Base-by-base conservation (phyloP, 2,113 vertebrate species). In the Pteronura brasiliensis region DNA sequence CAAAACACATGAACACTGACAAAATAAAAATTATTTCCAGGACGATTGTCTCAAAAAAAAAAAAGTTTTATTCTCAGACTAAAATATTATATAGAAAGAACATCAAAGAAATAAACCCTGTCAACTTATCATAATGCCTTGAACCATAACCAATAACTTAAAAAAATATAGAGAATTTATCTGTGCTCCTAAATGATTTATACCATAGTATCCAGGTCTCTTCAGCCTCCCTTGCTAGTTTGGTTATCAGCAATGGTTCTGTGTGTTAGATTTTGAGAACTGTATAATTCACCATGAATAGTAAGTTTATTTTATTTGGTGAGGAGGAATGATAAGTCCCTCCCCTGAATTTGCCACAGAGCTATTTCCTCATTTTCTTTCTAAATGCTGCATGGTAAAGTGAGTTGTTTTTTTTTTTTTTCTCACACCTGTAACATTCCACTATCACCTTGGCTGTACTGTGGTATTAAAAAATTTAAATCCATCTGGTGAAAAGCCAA, bases 381-480 rank as follows among this genome's bases (percentile, higher is more conserved):
- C 82, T 83, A 71, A 65, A 93, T 93, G 92, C 72, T 21, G 4
- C 36, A 9, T 15, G 14, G 59, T 59, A 25, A 96, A 81, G 59
- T 27, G 29, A 85, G n/a, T 88, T 65, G n/a, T n/a, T n/a, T 49
- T 49, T 61, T 67, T 81, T 67, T 61, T 67, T 81, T 67, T 93
- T 93, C 52, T 80, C 67, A 82, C 4, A 93, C 83, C 15, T 87
- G 52, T 27, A 97, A 77, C 15, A 55, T 91, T 86, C 47, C 69
- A n/a, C 67, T 29, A 21, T 89, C 92, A 74, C n/a, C 61, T 91
- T 80, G 67, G 49, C 18, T 90, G 5, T 55, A 8, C 55, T 67
- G 6, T 93, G 55, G n/a, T 94, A 79, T 96, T 97, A 86, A 90
- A 97, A 94, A 84, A 88, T 86, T 90, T 88, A 96, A 97, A 85